Conservation (phyloP, 1,140 invertebrate genomes). For the Rhyzopertha dominica region DNA sequence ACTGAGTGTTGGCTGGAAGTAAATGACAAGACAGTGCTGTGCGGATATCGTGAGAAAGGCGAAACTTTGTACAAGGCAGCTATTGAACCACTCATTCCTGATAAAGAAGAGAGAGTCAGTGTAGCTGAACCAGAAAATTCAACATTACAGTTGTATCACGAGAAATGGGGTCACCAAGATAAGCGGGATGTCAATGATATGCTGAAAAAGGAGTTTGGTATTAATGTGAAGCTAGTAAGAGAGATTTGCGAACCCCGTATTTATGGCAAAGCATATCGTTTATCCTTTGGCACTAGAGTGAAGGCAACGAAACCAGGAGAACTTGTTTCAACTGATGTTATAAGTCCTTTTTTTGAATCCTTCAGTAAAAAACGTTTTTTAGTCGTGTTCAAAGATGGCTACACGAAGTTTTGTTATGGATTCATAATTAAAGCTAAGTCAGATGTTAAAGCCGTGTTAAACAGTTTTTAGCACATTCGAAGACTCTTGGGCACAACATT, state of each 20-base stretch:
- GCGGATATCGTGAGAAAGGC: too few species aligned
- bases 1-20: too few species aligned
- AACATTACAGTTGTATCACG: too few species aligned
- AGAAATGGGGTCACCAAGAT: too few species aligned
- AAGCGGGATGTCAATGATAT: too few species aligned
- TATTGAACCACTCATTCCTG: too few species aligned
- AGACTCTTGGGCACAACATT: conserved; percentile 29
- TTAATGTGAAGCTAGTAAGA: conserved; percentile 20
- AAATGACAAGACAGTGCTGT: too few species aligned
- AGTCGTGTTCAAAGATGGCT: conserved; percentile 21
- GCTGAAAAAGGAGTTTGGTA: too few species aligned
- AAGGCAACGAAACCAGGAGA: conserved; percentile 30
- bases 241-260: conserved; percentile 37
- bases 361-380: conserved; percentile 32
- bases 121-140: too few species aligned
- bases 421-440: conserved; percentile 36
- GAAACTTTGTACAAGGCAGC: too few species aligned
- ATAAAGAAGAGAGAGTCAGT: too few species aligned
- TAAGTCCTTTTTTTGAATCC: conserved; percentile 33
- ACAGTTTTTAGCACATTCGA: conserved; percentile 28
- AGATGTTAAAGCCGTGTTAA: conserved; percentile 27
- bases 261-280: conserved; percentile 34
- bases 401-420: conserved; percentile 34
- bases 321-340: conserved; percentile 35
- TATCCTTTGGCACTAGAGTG: conserved; percentile 34